phyloP scores from a whole-genome alignment of 2,113 vertebrate genomes.

The Urocitellus parryii region DNA sequence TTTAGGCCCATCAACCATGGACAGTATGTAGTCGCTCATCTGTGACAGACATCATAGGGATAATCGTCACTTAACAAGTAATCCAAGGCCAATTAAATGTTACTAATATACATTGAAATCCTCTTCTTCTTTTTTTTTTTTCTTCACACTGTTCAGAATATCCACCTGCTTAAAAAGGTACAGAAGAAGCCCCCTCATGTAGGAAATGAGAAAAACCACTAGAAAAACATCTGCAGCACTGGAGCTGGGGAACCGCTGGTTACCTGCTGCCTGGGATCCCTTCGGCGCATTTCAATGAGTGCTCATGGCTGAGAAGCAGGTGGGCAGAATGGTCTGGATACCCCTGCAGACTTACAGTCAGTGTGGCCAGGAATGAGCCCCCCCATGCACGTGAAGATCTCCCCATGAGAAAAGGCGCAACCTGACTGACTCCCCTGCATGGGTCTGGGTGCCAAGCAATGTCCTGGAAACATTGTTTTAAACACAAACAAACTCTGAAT shows the following conservation, averaged over 20 bases:
- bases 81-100: conserved; percentile 81
- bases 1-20: conserved; percentile 76
- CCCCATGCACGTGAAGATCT: accelerated
- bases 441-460: too few species aligned
- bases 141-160: background rate
- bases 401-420: accelerated
- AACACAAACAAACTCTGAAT: background rate
- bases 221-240: accelerated
- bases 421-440: accelerated
- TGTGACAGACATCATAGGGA: conserved; percentile 78
- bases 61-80: conserved; percentile 83
- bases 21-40: conserved; percentile 72
- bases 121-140: background rate
- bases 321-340: background rate
- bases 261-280: background rate
- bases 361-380: accelerated
- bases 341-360: background rate
- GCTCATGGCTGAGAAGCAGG: background rate
- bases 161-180: background rate
- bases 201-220: background rate
- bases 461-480: too few species aligned
- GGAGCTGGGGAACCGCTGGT: accelerated
- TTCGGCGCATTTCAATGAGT: accelerated
- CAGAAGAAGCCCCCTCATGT: background rate
- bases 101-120: conserved; percentile 69